Evolutionary conservation across 2,888 invertebrate genomes (phyloP).

Genomic region (Horisme vitalbata): DNA sequence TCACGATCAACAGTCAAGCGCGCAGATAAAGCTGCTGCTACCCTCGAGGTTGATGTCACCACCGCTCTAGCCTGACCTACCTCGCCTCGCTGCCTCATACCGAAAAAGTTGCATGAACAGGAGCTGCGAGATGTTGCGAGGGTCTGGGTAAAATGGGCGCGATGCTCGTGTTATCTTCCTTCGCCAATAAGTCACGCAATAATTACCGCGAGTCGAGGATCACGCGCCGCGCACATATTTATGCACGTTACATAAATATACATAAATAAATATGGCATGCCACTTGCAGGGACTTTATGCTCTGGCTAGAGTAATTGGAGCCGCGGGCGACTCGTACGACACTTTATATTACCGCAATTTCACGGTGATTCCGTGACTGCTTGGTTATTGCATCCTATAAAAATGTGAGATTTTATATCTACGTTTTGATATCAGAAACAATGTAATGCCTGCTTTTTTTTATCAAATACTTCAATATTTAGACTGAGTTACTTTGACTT

Average conservation of each 20-base stretch:
- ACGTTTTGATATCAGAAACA: background rate
- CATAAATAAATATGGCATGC: conserved; percentile 65
- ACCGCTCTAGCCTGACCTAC: conserved; percentile 51
- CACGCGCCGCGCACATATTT: conserved; percentile 75
- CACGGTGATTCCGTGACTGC: conserved; percentile 38
- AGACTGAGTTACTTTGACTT: background rate
- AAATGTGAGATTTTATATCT: conserved; percentile 14
- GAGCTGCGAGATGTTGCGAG: conserved; percentile 25
- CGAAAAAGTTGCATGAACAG: conserved; percentile 13
- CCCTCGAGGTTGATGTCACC: conserved; percentile 56
- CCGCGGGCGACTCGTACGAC: conserved; percentile 44
- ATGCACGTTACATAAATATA: conserved; percentile 66
- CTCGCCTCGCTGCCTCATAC: conserved; percentile 24
- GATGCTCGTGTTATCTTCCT: conserved; percentile 75
- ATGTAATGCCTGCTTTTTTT: too few relatives aligned
- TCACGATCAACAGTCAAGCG: conserved; percentile 77
- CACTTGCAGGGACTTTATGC: conserved; percentile 61
- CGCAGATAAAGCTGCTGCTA: conserved; percentile 74
- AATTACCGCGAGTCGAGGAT: conserved; percentile 75
- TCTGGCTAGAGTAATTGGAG: conserved; percentile 53
- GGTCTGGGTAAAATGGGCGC: conserved; percentile 54
- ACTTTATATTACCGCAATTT: conserved; percentile 41
- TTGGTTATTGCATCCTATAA: conserved; percentile 23
- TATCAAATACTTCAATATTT: too few relatives aligned
- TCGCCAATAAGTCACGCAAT: conserved; percentile 81